phyloP scores from a whole-genome alignment of 2,797 vertebrate genomes.

The Etheostoma nigrum region DNA sequence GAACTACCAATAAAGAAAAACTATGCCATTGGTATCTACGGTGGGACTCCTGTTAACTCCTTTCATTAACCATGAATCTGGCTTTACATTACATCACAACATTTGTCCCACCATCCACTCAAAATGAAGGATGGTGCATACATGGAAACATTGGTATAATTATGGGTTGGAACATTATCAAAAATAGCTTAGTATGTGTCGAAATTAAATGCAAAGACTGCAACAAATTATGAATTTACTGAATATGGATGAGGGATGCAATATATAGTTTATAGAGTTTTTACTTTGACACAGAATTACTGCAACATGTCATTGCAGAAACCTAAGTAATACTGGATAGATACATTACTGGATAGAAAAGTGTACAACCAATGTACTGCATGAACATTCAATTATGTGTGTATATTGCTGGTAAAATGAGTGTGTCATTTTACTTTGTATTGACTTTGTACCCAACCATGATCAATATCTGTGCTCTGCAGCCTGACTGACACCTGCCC shows the following conservation, averaged over 20 bases:
- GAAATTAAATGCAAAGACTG: background rate
- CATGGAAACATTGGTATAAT: background rate
- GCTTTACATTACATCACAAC: background rate
- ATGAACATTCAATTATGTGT: slow-evolving; percentile 8
- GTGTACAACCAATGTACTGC: background rate
- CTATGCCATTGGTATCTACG: background rate
- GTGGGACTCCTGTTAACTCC: background rate
- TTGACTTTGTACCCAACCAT: slow-evolving; percentile 47
- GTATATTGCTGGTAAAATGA: background rate
- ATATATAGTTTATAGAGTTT: background rate
- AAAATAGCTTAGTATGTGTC: background rate
- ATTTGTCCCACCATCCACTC: background rate
- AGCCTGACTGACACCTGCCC: slow-evolving; percentile 71
- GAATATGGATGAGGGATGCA: background rate
- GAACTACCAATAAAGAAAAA: background rate
- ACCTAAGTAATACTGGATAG: background rate
- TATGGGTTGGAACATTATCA: background rate
- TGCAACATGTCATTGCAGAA: background rate
- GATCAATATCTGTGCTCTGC: slow-evolving; percentile 58
- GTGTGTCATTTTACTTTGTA: slow-evolving; percentile 44
- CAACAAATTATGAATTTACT: background rate
- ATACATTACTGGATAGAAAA: background rate
- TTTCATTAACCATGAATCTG: background rate
- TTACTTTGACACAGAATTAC: background rate
- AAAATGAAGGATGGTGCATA: background rate